Percentiles rank a stretch among this genome's conserved stretches.
Conservation (phyloP, 2,888 invertebrate genomes). For the Volucella inflata region DNA sequence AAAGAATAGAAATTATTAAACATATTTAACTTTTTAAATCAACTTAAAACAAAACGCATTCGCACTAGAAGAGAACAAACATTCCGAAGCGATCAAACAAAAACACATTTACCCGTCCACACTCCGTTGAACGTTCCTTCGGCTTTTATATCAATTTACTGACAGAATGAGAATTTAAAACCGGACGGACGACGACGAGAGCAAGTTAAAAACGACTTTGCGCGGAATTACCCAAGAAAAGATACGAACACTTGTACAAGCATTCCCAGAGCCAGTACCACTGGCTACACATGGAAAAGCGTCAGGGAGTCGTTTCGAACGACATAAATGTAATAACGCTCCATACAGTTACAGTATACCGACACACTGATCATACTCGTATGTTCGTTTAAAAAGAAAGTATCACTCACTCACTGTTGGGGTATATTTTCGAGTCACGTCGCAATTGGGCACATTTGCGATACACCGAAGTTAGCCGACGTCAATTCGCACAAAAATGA, state of each 20-base stretch:
- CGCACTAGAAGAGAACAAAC: constrained; percentile 4
- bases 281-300: constrained; percentile 24
- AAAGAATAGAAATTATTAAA: constrained; percentile 2
- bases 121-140: constrained; percentile 8
- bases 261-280: too few species aligned
- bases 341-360: not conserved
- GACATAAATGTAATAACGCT: not conserved
- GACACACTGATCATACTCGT: constrained; percentile 17
- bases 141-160: constrained; percentile 27
- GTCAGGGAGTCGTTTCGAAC: constrained; percentile 5
- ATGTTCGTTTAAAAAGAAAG: constrained; percentile 37
- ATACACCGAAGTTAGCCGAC: not conserved
- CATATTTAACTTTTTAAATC: constrained; percentile 34
- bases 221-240: constrained; percentile 24
- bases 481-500: not conserved
- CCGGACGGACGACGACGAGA: constrained; percentile 32
- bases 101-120: constrained; percentile 47
- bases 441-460: constrained; percentile 19
- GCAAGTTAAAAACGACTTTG: constrained; percentile 8
- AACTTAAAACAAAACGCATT: constrained; percentile 18
- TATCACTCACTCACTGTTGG: not conserved
- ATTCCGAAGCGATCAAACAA: constrained; percentile 21
- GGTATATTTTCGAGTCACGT: constrained; percentile 23
- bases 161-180: constrained; percentile 41
- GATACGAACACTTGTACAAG: not conserved